Evolutionary conservation across 2,888 invertebrate genomes (phyloP), one percentile per base, ranked within the genome.

Genomic region (Lamellibrachia columna): DNA sequence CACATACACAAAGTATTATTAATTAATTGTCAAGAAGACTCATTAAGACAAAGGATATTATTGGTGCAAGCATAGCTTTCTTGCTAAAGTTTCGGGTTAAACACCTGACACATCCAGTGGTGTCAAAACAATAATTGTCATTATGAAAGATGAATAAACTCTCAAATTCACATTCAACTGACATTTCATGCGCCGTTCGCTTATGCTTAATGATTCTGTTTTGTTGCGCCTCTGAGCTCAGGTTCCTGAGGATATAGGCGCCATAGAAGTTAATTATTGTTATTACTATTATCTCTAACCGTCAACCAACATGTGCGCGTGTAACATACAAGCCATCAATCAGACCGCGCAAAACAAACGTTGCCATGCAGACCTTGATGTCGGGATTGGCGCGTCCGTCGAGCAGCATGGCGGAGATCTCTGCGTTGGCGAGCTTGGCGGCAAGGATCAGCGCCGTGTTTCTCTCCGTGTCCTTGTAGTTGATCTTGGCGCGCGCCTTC

Each of bases 361-460:
- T 40, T 40, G 40, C 40, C 75, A 11, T 22, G n/a, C 22, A 75
- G 6, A 75, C 75, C 75, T 28, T 90, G n/a, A 9, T 52, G 52
- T 93, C 90, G n/a, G 91, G 75, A 9, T 93, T 91, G 15, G 93
- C 93, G 40, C 90, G 53, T 11, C 91, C 92, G 6, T 53, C 11
- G 52, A 93, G 53, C 11, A 93, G 93, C 52, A 40, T 58, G 40
- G 52, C 40, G 4, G 92, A 22, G n/a, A 91, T 75, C 6, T 90
- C 91, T 15, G 52, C 40, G 92, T 91, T 22, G 90, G 7, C 90
- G 75, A 90, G 55, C 58, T 92, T 92, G n/a, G 90, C 40, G 4
- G 93, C 93, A 22, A 92, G 75, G 52, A 93, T 91, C 52, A 93
- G 91, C 22, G 93, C 60, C 60, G 93, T 93, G 92, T 90, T 92